Percentiles rank a stretch among this genome's conserved stretches.
phyloP scores from a whole-genome alignment of 2,113 vertebrate genomes.

The Zapus hudsonius region DNA sequence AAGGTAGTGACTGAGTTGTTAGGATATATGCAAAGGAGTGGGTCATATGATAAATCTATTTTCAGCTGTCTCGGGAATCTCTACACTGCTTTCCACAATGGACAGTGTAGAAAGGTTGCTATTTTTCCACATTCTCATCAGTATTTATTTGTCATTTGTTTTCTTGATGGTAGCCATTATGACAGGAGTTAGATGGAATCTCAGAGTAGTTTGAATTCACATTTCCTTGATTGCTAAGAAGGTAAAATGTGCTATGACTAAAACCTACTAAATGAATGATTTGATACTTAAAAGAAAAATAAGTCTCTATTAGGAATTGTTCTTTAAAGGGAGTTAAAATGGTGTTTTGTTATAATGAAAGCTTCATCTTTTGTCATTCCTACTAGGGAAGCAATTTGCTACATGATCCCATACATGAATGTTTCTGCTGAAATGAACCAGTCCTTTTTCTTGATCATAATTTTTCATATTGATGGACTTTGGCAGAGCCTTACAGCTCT shows the following conservation, averaged over 20 bases:
- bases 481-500: not conserved
- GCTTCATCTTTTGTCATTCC: conserved; percentile 2
- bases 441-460: not conserved
- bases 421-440: not conserved
- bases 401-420: not conserved
- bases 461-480: not conserved
- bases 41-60: too few species aligned
- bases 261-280: conserved; percentile 19
- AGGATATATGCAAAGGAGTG: too few species aligned
- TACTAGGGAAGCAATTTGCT: not conserved
- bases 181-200: too few species aligned
- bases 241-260: conserved; percentile 29
- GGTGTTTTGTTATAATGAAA: conserved; percentile 17
- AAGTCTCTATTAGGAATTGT: not conserved
- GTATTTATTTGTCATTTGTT: too few species aligned
- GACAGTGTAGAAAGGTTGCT: too few species aligned
- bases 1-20: too few species aligned
- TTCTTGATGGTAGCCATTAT: too few species aligned
- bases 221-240: too few species aligned
- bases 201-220: too few species aligned
- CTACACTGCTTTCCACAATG: too few species aligned
- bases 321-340: not conserved
- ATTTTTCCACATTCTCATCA: too few species aligned
- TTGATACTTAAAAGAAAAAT: not conserved
- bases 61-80: too few species aligned